Base-by-base conservation (phyloP, 2,888 invertebrate genomes). In the Invenusta paracnida region DNA sequence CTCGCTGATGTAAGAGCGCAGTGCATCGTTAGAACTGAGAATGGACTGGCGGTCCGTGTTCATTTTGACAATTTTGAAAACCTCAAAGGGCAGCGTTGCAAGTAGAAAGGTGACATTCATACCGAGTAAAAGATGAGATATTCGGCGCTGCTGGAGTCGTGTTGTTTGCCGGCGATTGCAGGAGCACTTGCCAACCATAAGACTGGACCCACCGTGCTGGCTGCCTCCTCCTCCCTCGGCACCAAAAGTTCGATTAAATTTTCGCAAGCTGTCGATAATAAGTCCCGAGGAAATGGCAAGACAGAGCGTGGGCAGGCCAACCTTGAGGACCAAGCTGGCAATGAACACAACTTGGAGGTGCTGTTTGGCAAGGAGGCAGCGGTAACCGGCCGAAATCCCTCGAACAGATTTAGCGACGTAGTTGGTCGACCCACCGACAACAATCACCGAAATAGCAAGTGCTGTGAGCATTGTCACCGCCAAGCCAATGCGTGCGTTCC, bases 21-120 rank as follows among this genome's bases (percentile, higher is more conserved):
- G 27, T n/a, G 67, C 84, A n/a, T 66, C 29, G 28, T 84, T 84
- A 23, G 84, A 28, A 28, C 73, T 66, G 17, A 84, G 66, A 29
- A 83, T 27, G 17, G 82, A 84, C 30, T 11, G 31, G 25, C 48
- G 29, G 23, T 84, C 85, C 28, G 48, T 30, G 31, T 85, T 85
- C 31, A 82, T 85, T n/a, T 84, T 83, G 28, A 85, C 29, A 23
- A 85, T 85, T 85, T 84, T 66, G 27, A 84, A 67, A 17, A 85
- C 81, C 48, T 85, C 85, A 31, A 29, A 85, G 5, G 85, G 85
- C 28, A 85, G 66, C 29, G 81, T 84, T 0, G 83, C 82, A 27
- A 86, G 29, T 29, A 85, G 48, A 67, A 85, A 85, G 13, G 82
- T 82, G n/a, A 85, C 29, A 66, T 85, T 85, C 85, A 85, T 85